Percentiles rank a stretch among this genome's conserved stretches.
phyloP scores from a whole-genome alignment of 2,113 vertebrate genomes.

The Pogona vitticeps region DNA sequence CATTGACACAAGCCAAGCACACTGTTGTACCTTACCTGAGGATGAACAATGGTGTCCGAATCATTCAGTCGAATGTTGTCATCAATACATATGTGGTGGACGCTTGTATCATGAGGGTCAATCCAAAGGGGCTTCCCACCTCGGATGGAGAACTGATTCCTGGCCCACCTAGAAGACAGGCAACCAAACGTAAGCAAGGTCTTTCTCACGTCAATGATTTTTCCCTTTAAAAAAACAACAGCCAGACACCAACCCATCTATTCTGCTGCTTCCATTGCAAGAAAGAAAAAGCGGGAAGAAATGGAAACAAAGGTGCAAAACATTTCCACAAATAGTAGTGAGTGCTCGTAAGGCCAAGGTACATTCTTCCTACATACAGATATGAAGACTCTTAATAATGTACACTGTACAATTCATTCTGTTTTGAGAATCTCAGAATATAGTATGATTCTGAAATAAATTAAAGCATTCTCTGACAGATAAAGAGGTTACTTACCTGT shows the following conservation, averaged over 20 bases:
- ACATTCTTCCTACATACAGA: neutral
- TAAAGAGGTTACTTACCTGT: too few species aligned
- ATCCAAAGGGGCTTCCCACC: slow-evolving; percentile 92
- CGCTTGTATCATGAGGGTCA: slow-evolving; percentile 79
- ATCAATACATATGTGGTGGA: slow-evolving; percentile 91
- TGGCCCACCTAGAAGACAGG: slow-evolving; percentile 81
- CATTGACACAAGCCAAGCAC: neutral
- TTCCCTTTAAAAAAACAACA: neutral
- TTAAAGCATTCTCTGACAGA: neutral
- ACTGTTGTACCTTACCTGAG: slow-evolving; percentile 74
- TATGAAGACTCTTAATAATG: neutral
- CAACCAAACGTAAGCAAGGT: neutral
- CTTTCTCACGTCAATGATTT: neutral
- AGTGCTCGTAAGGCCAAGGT: too few species aligned
- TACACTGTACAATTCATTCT: neutral
- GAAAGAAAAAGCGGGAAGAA: neutral
- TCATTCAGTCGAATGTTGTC: slow-evolving; percentile 88
- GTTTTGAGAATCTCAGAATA: neutral
- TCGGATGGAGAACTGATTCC: slow-evolving; percentile 75
- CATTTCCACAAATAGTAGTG: neutral
- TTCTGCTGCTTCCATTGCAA: neutral
- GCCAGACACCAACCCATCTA: neutral
- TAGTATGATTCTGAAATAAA: neutral
- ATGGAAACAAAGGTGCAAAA: neutral
- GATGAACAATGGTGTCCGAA: slow-evolving; percentile 82